Conservation (phyloP, 2,888 invertebrate species). For the Glaucopsyche alexis region DNA sequence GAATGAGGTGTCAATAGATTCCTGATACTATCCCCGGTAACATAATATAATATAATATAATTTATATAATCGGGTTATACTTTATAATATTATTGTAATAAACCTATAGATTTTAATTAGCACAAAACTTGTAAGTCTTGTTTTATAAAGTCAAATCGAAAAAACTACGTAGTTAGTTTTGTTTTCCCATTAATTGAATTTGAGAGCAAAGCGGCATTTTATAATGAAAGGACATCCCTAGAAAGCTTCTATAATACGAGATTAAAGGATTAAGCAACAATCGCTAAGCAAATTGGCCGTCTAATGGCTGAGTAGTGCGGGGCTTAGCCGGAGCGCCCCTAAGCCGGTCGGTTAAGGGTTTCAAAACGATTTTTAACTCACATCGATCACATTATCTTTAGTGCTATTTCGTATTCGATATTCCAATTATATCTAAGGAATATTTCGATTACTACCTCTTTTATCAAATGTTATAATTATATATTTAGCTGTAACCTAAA, state of each 20-base stretch:
- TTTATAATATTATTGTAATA: too few species aligned
- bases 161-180: neutral
- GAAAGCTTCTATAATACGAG: slow-evolving; percentile 19
- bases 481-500: too few species aligned
- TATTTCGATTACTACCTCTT: too few species aligned
- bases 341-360: slow-evolving; percentile 26
- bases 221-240: slow-evolving; percentile 14
- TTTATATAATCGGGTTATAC: too few species aligned
- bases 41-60: too few species aligned
- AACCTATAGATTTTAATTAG: neutral
- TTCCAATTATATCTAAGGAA: neutral
- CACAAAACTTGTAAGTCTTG: neutral
- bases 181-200: slow-evolving; percentile 3
- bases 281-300: slow-evolving; percentile 29
- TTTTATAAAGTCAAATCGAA: neutral
- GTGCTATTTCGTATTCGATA: slow-evolving; percentile 19
- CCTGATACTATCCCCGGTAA: too few species aligned
- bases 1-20: too few species aligned
- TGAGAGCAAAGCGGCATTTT: neutral
- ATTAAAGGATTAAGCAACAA: slow-evolving; percentile 27
- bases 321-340: slow-evolving; percentile 9
- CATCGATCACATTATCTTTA: slow-evolving; percentile 30
- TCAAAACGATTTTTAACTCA: slow-evolving; percentile 30
- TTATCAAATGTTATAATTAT: too few species aligned
- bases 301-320: slow-evolving; percentile 29